Base-by-base conservation (phyloP, 1,140 invertebrate species). In the Papilio xuthus region DNA sequence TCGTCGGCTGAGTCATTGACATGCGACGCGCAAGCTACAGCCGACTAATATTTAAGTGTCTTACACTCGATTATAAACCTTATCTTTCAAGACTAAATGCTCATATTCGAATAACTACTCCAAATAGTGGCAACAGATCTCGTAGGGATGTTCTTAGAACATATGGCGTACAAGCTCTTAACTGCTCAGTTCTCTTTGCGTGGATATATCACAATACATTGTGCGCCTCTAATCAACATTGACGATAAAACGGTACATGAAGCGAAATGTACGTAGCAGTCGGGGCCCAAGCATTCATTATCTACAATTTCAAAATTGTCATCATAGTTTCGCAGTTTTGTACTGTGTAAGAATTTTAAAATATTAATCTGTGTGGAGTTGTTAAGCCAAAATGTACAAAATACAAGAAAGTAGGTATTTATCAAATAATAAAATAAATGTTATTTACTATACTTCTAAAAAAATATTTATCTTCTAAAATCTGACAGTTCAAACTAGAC, bases 1-100 rank as follows among this genome's bases (percentile, higher is more conserved):
- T 50, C 80, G 78, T 63, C 32, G 76, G 81, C 83, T 86, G 85
- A 88, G 86, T 88, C 86, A 88, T 86, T 88, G 86, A 88, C 86
- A 88, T 88, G 83, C 86, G 83, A 86, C 82, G 84, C 80, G 85
- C 82, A 81, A 82, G 80, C 82, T 81, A 78, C 70, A 63, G 44
- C 81, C 81, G 75, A 79, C 71, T 70, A 82, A 80, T 88, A 86
- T 81, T 80, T 18, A 37, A 20, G 78, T 67, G 69, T 53, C 60
- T n/a, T 69, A n/a, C 79, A 84, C n/a, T 42, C 77, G 67, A 85
- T 81, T 85, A 79, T 86, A 37, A 42, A 12, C 7, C 77, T 82
- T 79, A 86, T 84, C 78, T 3, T 0, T 0, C 10, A 23, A 44
- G 26, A 2, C 13, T 4, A 23, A 79, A 70, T n/a, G 80, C 18